phyloP scores from a whole-genome alignment of 2,888 invertebrate genomes.

The Adela reaumurella region DNA sequence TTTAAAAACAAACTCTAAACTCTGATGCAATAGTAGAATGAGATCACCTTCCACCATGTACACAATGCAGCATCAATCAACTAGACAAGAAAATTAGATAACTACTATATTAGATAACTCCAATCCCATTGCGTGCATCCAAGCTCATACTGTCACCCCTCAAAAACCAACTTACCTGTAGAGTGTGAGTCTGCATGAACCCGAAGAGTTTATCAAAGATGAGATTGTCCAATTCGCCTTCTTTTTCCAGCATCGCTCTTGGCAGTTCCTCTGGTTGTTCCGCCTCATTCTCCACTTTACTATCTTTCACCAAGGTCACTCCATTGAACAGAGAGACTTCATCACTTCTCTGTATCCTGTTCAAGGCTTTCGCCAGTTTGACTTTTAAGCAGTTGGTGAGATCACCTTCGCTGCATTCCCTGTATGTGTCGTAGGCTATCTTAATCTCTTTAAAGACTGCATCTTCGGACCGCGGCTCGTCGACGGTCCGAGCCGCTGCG shows the following conservation, averaged over 20 bases:
- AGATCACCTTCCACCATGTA: too few relatives aligned
- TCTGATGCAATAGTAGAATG: too few relatives aligned
- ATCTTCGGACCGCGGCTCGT: constrained; percentile 41
- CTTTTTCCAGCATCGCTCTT: constrained; percentile 67
- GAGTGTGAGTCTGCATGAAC: constrained; percentile 74
- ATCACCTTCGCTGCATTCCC: constrained; percentile 71
- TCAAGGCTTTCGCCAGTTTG: constrained; percentile 73
- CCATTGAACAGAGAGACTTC: constrained; percentile 69
- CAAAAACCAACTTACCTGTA: constrained; percentile 71
- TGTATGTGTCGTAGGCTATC: constrained; percentile 74
- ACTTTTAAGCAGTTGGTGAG: constrained; percentile 73
- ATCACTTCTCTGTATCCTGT: constrained; percentile 66
- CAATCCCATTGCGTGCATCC: too few relatives aligned
- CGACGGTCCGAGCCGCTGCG: constrained; percentile 47
- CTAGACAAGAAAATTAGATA: too few relatives aligned
- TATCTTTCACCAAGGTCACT: constrained; percentile 69
- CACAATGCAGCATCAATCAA: too few relatives aligned
- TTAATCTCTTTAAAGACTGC: constrained; percentile 63
- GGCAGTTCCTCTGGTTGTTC: constrained; percentile 70
- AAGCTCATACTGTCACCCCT: too few relatives aligned
- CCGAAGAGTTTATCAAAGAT: constrained; percentile 70
- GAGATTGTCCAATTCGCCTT: constrained; percentile 68
- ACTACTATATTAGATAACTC: too few relatives aligned
- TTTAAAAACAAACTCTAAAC: too few relatives aligned
- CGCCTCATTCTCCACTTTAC: constrained; percentile 37